Percentiles rank a stretch among this genome's conserved stretches.
Conservation (phyloP, 2,797 vertebrate species). For the Mastacembelus armatus region DNA sequence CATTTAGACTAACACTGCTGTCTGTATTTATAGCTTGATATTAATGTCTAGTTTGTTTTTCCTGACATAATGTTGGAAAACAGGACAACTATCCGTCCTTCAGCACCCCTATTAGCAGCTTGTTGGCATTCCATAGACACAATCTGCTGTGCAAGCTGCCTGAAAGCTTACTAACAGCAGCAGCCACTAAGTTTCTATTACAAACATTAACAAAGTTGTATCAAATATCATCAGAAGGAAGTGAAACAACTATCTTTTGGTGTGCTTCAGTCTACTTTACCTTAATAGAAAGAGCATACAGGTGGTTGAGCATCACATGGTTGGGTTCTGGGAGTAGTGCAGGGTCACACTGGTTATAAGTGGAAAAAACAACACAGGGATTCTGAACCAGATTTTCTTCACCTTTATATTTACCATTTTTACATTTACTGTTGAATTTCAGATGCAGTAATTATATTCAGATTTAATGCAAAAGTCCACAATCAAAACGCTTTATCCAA, state of each 20-base stretch:
- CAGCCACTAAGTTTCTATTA: constrained; percentile 12
- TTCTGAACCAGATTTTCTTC: neutral
- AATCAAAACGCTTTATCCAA: too few relatives aligned
- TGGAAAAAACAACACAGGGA: constrained; percentile 6
- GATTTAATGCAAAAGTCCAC: too few relatives aligned
- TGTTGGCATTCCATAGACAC: constrained; percentile 15
- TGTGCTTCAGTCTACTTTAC: constrained; percentile 69
- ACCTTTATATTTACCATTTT: neutral
- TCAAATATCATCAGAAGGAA: constrained; percentile 1
- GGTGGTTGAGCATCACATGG: constrained; percentile 98
- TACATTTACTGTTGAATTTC: neutral
- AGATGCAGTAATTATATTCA: too few relatives aligned
- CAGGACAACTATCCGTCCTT: constrained; percentile 30
- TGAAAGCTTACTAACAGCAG: constrained; percentile 5
- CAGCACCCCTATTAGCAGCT: constrained; percentile 20
- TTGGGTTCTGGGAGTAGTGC: constrained; percentile 97
- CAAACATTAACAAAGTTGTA: constrained; percentile 30
- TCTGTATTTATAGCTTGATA: constrained; percentile 8
- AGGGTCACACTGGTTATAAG: constrained; percentile 91
- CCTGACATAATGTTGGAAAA: constrained; percentile 9
- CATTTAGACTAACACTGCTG: neutral
- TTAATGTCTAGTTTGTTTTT: constrained; percentile 35
- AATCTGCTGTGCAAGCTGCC: constrained; percentile 1
- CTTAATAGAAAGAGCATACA: constrained; percentile 98
- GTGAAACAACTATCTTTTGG: neutral